Evolutionary conservation across 2,113 vertebrate genomes (phyloP).

Genomic region (Bungarus multicinctus): DNA sequence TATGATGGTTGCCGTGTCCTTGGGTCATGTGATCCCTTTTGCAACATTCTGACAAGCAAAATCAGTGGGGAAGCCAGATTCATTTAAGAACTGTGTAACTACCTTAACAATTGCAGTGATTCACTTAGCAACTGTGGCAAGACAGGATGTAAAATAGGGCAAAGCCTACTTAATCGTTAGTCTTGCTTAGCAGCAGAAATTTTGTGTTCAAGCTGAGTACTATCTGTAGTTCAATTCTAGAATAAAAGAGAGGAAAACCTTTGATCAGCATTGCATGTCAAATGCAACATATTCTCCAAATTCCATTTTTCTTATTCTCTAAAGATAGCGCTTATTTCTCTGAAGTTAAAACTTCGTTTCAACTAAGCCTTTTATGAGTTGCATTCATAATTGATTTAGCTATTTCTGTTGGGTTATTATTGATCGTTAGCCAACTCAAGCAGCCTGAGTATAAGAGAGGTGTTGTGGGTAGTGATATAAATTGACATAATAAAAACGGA

Average conservation of each 20-base stretch:
- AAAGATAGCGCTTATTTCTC: neutral
- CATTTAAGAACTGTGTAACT: neutral
- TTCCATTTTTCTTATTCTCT: neutral
- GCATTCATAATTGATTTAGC: neutral
- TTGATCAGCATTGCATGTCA: neutral
- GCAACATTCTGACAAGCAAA: neutral
- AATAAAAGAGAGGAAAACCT: neutral
- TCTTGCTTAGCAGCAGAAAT: neutral
- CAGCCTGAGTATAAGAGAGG: neutral
- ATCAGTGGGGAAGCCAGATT: neutral
- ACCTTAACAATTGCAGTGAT: neutral
- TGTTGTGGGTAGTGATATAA: neutral
- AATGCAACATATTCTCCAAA: neutral
- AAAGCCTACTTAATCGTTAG: neutral
- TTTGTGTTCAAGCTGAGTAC: neutral
- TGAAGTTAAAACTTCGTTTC: neutral
- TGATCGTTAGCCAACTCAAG: neutral
- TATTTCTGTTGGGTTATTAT: neutral
- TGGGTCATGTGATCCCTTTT: neutral
- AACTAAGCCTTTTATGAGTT: neutral
- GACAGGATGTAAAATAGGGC: neutral
- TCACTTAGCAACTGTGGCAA: neutral
- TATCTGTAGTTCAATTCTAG: neutral
- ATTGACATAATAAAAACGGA: neutral
- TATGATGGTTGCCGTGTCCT: neutral